Evolutionary conservation across 2,113 vertebrate genomes (phyloP).

Genomic region (Oryzias woworae): DNA sequence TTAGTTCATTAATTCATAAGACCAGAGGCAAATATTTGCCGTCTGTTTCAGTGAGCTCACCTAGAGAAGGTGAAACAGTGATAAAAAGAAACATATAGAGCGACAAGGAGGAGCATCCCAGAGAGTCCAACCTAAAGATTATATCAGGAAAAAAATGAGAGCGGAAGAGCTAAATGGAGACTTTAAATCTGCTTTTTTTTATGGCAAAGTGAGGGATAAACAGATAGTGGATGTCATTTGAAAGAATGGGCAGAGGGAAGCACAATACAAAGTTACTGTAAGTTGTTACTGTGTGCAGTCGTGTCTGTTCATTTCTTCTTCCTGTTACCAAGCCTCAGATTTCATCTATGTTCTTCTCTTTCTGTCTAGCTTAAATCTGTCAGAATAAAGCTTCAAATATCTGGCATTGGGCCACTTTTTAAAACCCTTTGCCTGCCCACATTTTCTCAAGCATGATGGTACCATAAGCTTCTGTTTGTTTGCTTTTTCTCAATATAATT

Average conservation of each 20-base stretch:
- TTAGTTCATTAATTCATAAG: constrained; percentile 63
- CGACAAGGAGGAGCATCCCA: constrained; percentile 25
- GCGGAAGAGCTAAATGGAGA: constrained; percentile 55
- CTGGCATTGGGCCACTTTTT: constrained; percentile 48
- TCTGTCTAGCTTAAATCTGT: constrained; percentile 68
- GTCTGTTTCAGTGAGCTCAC: constrained; percentile 57
- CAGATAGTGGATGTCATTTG: constrained; percentile 40
- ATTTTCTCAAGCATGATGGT: constrained; percentile 9
- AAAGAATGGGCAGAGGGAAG: constrained; percentile 51
- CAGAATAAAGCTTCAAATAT: constrained; percentile 57
- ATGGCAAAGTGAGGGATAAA: constrained; percentile 39
- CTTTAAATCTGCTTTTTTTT: constrained; percentile 31
- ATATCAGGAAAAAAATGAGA: constrained; percentile 43
- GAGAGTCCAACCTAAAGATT: constrained; percentile 38
- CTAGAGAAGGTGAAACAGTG: constrained; percentile 30
- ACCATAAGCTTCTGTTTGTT: constrained; percentile 52
- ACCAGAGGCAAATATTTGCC: constrained; percentile 72
- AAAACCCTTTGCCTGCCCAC: constrained; percentile 30
- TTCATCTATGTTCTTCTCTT: constrained; percentile 56
- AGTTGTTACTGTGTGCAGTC: constrained; percentile 40
- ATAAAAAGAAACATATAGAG: constrained; percentile 17
- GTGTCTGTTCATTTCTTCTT: constrained; percentile 45
- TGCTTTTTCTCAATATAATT: constrained; percentile 25
- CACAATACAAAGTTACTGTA: constrained; percentile 44
- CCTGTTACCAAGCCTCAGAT: constrained; percentile 32